phyloP scores from a whole-genome alignment of 2,888 invertebrate genomes.

The Phania funesta region DNA sequence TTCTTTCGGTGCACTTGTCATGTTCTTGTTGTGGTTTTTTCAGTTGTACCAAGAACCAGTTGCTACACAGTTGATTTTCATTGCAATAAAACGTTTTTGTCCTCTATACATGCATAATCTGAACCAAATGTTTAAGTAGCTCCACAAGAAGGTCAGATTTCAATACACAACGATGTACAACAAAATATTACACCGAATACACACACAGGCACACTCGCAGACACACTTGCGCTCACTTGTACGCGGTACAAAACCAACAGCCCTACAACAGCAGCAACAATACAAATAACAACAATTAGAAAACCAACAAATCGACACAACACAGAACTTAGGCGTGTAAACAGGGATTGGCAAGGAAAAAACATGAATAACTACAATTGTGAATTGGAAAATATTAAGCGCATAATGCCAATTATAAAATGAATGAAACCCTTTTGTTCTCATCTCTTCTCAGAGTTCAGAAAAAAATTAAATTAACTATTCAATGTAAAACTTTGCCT shows the following conservation, averaged over 20 bases:
- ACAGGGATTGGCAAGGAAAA: neutral
- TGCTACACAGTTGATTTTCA: conserved; percentile 53
- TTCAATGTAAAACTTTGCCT: too few relatives aligned
- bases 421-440: neutral
- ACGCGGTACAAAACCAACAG: conserved; percentile 21
- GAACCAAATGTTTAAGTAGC: conserved; percentile 59
- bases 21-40: conserved; percentile 31
- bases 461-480: neutral
- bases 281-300: conserved; percentile 30
- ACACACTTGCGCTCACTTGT: neutral
- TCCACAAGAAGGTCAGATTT: conserved; percentile 60
- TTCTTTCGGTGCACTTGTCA: conserved; percentile 27
- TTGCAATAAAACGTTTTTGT: conserved; percentile 51
- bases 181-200: conserved; percentile 14
- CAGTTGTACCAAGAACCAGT: conserved; percentile 29
- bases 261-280: conserved; percentile 18
- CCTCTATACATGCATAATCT: conserved; percentile 45
- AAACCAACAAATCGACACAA: conserved; percentile 57
- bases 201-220: neutral
- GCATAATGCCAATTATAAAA: conserved; percentile 8
- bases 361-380: neutral
- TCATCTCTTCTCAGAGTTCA: neutral
- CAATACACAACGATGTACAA: conserved; percentile 20
- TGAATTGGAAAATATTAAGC: conserved; percentile 18
- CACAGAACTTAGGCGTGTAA: conserved; percentile 30